Conservation (phyloP, 2,888 invertebrate genomes). For the Philhelius pedissequus region DNA sequence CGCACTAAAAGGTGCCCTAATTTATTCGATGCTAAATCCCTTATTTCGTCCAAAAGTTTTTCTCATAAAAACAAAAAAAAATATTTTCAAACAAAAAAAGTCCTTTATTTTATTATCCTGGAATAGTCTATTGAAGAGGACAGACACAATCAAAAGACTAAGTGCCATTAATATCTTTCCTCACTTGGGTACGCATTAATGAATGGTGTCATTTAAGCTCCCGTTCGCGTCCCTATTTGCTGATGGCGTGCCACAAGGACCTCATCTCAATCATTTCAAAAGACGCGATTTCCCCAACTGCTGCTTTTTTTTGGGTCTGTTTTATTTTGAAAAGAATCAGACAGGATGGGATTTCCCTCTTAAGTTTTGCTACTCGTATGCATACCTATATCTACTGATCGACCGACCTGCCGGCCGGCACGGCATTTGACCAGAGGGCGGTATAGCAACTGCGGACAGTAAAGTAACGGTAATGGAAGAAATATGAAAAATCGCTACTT, state of each 20-base stretch:
- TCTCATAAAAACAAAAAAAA: not conserved
- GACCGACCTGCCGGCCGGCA: too few species aligned
- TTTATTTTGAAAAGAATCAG: constrained; percentile 18
- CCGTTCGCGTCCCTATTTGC: not conserved
- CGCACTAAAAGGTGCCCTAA: constrained; percentile 10
- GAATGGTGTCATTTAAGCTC: constrained; percentile 5
- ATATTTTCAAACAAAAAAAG: not conserved
- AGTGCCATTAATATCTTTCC: constrained; percentile 54
- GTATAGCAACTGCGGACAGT: not conserved
- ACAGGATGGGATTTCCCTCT: constrained; percentile 34
- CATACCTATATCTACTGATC: too few species aligned
- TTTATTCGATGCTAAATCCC: not conserved
- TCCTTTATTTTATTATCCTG: not conserved
- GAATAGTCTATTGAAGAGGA: constrained; percentile 2
- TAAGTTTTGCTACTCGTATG: not conserved
- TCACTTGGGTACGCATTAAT: constrained; percentile 27
- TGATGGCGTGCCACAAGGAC: constrained; percentile 5
- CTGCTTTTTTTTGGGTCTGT: not conserved
- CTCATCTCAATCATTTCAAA: constrained; percentile 45
- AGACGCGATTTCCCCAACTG: constrained; percentile 37
- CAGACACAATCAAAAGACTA: constrained; percentile 23
- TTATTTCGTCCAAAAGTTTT: not conserved
- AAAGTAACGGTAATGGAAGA: not conserved
- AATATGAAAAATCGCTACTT: constrained; percentile 65
- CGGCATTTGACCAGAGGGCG: not conserved